These are phyloP conservation scores for Agrotis exclamationis DNA, from an alignment of 2,888 invertebrate species.

Conservation along the genomic window DNA sequence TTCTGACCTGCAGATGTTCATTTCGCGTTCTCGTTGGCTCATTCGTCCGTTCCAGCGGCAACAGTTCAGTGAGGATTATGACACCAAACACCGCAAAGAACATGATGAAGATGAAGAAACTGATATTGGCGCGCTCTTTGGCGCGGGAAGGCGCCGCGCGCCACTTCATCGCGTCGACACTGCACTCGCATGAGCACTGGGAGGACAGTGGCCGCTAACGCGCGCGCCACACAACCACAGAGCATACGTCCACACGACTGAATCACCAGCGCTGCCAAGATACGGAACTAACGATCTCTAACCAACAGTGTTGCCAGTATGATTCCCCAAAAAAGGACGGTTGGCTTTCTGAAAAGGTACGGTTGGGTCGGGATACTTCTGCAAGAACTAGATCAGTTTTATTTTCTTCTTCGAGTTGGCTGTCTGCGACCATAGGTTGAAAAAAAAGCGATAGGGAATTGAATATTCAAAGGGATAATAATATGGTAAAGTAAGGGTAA, in stretches of 20 bases:
- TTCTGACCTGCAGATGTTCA: conserved; percentile 93
- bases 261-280: conserved; percentile 73
- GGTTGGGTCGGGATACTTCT: too few relatives aligned
- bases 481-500: too few relatives aligned
- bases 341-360: too few relatives aligned
- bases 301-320: too few relatives aligned
- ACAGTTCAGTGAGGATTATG: conserved; percentile 96
- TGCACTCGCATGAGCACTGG: conserved; percentile 78
- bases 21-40: conserved; percentile 92
- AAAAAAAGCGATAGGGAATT: too few relatives aligned
- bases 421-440: too few relatives aligned
- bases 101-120: conserved; percentile 97
- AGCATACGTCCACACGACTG: conserved; percentile 66
- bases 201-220: conserved; percentile 71
- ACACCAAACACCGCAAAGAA: conserved; percentile 97
- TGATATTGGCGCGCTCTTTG: conserved; percentile 96
- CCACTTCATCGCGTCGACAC: conserved; percentile 86
- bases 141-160: conserved; percentile 89
- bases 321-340: too few relatives aligned
- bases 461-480: too few relatives aligned
- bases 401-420: too few relatives aligned
- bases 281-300: too few relatives aligned
- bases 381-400: too few relatives aligned
- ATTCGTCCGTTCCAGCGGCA: conserved; percentile 90
- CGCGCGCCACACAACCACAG: conserved; percentile 74